Conservation (phyloP, 2,888 invertebrate species). For the Pantelozetes paolii region DNA sequence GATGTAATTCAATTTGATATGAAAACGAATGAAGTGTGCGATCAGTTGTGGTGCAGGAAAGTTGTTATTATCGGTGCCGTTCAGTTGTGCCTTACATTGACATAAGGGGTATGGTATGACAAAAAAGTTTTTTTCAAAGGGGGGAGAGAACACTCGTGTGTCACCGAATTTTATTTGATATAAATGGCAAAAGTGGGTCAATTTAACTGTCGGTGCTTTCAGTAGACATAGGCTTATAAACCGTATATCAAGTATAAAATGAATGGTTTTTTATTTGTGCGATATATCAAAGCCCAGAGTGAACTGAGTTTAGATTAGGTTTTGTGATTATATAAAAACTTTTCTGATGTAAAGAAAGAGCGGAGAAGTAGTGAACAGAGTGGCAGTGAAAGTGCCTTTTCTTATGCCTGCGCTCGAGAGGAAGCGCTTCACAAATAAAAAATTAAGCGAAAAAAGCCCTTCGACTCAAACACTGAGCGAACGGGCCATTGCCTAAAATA, state of each 20-base stretch:
- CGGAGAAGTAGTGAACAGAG: not conserved
- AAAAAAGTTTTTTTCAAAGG: not conserved
- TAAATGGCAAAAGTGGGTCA: conserved; percentile 19
- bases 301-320: conserved; percentile 3
- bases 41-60: not conserved
- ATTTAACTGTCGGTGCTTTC: conserved; percentile 20
- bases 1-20: conserved; percentile 9
- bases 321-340: conserved; percentile 3
- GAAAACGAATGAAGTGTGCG: conserved; percentile 26
- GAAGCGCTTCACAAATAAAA: conserved; percentile 10
- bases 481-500: conserved; percentile 21
- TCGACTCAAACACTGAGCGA: not conserved
- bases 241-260: not conserved
- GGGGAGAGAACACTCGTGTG: conserved; percentile 12
- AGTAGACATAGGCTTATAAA: conserved; percentile 31
- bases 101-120: not conserved
- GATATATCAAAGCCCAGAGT: not conserved
- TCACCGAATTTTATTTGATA: conserved; percentile 18
- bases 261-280: conserved; percentile 17
- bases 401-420: conserved; percentile 1
- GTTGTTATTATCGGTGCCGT: not conserved
- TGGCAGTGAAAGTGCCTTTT: conserved; percentile 22
- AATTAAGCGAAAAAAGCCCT: not conserved
- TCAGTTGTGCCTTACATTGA: not conserved
- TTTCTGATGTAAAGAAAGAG: not conserved